Base-by-base conservation (phyloP, 2,888 invertebrate genomes). In the Drosophila fungiperda region DNA sequence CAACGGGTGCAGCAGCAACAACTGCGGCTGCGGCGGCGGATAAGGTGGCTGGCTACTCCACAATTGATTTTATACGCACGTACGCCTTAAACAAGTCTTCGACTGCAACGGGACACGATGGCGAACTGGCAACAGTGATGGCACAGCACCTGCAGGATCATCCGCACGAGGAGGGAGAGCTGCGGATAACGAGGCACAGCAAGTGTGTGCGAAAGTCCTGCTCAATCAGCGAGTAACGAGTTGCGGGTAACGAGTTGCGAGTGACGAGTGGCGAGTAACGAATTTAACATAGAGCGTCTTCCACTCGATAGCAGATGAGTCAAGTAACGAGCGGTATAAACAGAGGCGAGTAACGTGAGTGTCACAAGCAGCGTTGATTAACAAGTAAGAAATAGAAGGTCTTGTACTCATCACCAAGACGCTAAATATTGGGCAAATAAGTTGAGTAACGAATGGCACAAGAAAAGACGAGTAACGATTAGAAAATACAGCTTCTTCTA, bases 41-140 rank as follows among this genome's bases (percentile, higher is more conserved):
- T 0, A 32, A 57, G 20, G 29, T 71, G 0, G 58, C 49, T 0
- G 92, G 91, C 33, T 91, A 91, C 45, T 92, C 92, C 8, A 91
- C 97, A 1, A 99, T 99, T 83, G 99, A 99, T 94, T 98, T 99
- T 93, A 96, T 98, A 88, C 97, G 97, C 94, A 99, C 99, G 0
- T 96, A 96, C 62, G 98, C 98, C 29, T 94, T 99, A 35, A 97
- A 97, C 26, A 96, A 96, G 90, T 96, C 97, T 0, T 72, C 89
- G 5, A 71, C 73, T 7, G 87, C 83, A 8, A 78, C 83, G 40
- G 78, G 69, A 3, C 90, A 88, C 29, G 75, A 82, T 7, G 42
- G 26, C 33, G 80, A 82, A 2, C 11, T 63, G 29, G 40, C 52
- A n/a, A 36, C 59, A 0, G 15, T 42, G 7, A 58, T 96, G 7